phyloP scores from a whole-genome alignment of 2,113 vertebrate species.

The Syngnathus floridae region DNA sequence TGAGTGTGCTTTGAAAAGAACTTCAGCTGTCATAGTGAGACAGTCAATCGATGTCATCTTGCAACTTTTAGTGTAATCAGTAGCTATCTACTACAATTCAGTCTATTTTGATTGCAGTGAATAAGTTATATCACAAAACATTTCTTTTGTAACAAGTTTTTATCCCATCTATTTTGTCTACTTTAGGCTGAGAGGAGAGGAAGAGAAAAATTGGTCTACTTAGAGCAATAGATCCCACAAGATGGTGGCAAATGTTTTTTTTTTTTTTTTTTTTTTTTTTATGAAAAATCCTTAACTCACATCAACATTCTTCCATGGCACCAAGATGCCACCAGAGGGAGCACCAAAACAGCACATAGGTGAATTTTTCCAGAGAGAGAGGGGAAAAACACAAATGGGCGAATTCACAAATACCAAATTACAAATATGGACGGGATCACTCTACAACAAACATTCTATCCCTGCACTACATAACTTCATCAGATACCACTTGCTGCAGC shows the following conservation, averaged over 20 bases:
- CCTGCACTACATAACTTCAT: too few relatives aligned
- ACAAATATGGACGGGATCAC: too few relatives aligned
- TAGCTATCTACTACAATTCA: neutral
- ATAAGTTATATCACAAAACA: neutral
- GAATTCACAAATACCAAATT: too few relatives aligned
- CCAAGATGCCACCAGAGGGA: too few relatives aligned
- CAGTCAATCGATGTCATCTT: neutral
- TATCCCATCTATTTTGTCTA: neutral
- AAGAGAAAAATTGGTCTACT: neutral
- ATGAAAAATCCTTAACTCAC: neutral
- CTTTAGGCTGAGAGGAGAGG: neutral
- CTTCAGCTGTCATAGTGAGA: neutral
- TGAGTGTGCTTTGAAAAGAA: constrained; percentile 1
- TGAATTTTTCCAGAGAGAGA: too few relatives aligned
- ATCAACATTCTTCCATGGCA: too few relatives aligned
- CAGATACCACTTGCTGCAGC: too few relatives aligned
- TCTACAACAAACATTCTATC: too few relatives aligned
- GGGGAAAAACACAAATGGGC: too few relatives aligned
- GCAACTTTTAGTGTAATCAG: neutral
- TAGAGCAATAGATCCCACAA: neutral
- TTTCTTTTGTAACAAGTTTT: neutral
- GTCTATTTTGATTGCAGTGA: neutral
- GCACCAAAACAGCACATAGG: too few relatives aligned
- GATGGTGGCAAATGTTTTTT: neutral
- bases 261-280: neutral